Evolutionary conservation across 2,797 vertebrate species (phyloP).

Genomic region (Gallirallus australis): DNA sequence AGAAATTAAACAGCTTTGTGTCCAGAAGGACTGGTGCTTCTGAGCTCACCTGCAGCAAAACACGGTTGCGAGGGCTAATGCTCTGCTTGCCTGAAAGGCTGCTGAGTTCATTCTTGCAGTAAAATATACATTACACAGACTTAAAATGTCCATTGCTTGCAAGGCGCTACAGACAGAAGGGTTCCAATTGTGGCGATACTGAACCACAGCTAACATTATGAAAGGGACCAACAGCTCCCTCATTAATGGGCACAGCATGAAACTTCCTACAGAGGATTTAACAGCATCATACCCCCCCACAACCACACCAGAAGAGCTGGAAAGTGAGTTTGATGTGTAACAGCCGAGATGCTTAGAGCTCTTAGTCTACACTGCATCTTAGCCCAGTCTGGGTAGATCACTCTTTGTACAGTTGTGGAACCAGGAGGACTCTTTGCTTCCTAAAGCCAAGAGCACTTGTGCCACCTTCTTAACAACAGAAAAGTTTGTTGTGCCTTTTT

Average conservation of each 20-base stretch:
- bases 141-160: neutral
- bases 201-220: constrained; percentile 30
- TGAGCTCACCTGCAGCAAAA: neutral
- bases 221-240: constrained; percentile 7
- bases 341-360: neutral
- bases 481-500: neutral
- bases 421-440: neutral
- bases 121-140: neutral
- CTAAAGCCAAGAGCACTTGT: rapidly evolving
- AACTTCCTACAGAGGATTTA: neutral
- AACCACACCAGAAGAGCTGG: neutral
- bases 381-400: rapidly evolving
- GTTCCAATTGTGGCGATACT: neutral
- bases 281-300: neutral
- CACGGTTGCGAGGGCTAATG: neutral
- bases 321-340: neutral
- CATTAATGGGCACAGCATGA: constrained; percentile 20
- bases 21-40: neutral
- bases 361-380: neutral
- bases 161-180: neutral
- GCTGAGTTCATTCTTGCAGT: neutral
- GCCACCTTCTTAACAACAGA: neutral
- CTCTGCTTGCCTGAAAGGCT: neutral
- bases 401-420: neutral
- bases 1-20: neutral